These are phyloP conservation scores for Vannuccia rotundouncinata DNA, from an alignment of 2,888 invertebrate species.

Conservation along the genomic window DNA sequence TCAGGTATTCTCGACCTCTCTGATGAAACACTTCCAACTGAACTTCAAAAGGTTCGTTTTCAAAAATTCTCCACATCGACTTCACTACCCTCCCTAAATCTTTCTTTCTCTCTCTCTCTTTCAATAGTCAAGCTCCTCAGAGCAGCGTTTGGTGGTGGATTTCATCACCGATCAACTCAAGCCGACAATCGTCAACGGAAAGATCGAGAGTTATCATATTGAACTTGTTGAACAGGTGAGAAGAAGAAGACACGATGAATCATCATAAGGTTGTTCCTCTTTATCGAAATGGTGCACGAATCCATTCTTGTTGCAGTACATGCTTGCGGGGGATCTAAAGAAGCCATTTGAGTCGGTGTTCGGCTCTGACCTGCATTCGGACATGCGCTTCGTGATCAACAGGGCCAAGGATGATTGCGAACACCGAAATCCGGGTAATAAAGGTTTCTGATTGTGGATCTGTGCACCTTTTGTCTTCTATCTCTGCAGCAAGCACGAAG, in stretches of 20 bases:
- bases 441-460: too few relatives aligned
- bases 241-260: too few relatives aligned
- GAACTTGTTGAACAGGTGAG: slow-evolving; percentile 3
- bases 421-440: neutral
- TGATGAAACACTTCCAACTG: neutral
- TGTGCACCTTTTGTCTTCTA: too few relatives aligned
- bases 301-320: neutral
- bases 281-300: too few relatives aligned
- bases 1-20: neutral
- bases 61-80: too few relatives aligned
- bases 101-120: neutral
- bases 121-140: neutral
- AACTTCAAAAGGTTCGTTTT: neutral
- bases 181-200: neutral
- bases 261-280: too few relatives aligned
- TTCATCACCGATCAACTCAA: slow-evolving; percentile 16
- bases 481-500: too few relatives aligned
- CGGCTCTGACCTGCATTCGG: neutral
- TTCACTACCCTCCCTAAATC: neutral
- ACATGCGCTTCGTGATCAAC: neutral
- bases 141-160: neutral
- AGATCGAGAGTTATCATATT: slow-evolving; percentile 5
- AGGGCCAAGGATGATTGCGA: neutral
- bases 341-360: neutral
- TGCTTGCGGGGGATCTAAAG: neutral